Base-by-base conservation (phyloP, 2,797 vertebrate species). In the Oreochromis mossambicus region DNA sequence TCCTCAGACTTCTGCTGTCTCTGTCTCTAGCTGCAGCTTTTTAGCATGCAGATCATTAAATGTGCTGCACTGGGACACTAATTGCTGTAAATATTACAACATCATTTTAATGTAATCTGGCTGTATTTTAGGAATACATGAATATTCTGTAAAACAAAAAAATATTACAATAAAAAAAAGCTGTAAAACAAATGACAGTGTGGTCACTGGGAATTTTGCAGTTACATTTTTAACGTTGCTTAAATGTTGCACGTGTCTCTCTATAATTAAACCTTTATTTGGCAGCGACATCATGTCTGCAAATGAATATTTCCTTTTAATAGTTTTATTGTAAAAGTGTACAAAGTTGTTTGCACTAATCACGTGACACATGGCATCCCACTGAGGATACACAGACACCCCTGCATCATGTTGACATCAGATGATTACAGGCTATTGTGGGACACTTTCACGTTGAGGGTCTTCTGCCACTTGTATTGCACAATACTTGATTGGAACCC, bases 401-500 rank as follows among this genome's bases (percentile, higher is more conserved):
- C 8, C 6, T 7, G 5, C 32, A 52, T 43, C 82, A 46, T 91
- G 89, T 91, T 92, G 88, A 92, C 81, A 88, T 86, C 38, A 63
- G 50, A 63, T 36, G 78, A 84, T 81, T 85, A 86, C 79, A 86
- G 19, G 78, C 70, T 90, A 86, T 86, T 83, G 78, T 88, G 51
- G 88, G 80, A 87, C 77, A 91, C 63, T 80, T 38, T 75, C 80
- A 77, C 61, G 56, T 73, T 81, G 58, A 85, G 87, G 86, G 87
- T 81, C 85, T 78, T 83, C 80, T 86, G 80, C 86, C 77, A 84
- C 90, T 88, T 84, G 85, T 56, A 90, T 92, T 95, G 90, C 91
- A 91, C 91, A 95, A 95, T 92, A 76, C 55, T 90, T 91, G 90
- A 91, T 93, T 95, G 89, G 89, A 92, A 92, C 84, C 82, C 50